These are phyloP conservation scores for Eudasyphora cyanicolor DNA, from an alignment of 2,888 invertebrate genomes.

Conservation along the genomic window DNA sequence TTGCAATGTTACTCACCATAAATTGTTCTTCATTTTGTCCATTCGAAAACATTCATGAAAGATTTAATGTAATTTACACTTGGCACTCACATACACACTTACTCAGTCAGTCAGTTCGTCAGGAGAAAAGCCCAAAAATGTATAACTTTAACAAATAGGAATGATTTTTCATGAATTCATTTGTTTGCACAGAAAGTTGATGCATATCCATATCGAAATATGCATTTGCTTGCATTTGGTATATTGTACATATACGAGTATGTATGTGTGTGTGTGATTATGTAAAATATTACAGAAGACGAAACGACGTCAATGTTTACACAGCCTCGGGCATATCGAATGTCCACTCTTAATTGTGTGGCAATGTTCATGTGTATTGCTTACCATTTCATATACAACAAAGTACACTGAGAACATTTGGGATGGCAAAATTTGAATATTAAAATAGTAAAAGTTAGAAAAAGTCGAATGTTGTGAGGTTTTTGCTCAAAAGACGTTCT, in stretches of 20 bases:
- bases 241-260: neutral
- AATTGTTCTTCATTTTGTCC: neutral
- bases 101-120: neutral
- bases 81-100: slow-evolving; percentile 37
- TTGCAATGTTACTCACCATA: too few relatives aligned
- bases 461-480: too few relatives aligned
- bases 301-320: slow-evolving; percentile 30
- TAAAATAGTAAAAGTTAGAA: too few relatives aligned
- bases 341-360: slow-evolving; percentile 64
- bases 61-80: slow-evolving; percentile 60
- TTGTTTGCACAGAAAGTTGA: slow-evolving; percentile 2
- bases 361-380: slow-evolving; percentile 11
- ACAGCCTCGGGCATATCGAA: slow-evolving; percentile 48
- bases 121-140: neutral
- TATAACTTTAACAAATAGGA: slow-evolving; percentile 17
- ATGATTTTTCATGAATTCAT: slow-evolving; percentile 27
- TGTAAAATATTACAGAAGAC: slow-evolving; percentile 33
- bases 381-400: neutral
- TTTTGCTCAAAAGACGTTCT: too few relatives aligned
- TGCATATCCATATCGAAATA: neutral
- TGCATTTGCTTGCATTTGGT: neutral
- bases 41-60: slow-evolving; percentile 24
- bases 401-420: neutral
- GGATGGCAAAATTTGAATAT: too few relatives aligned
- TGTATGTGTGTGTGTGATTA: neutral